A percentile compares a stretch with the other conserved stretches of the same genome.
These are phyloP conservation scores for Erythrocebus patas DNA, from an alignment of 2,113 vertebrate genomes.

Conservation along the genomic window DNA sequence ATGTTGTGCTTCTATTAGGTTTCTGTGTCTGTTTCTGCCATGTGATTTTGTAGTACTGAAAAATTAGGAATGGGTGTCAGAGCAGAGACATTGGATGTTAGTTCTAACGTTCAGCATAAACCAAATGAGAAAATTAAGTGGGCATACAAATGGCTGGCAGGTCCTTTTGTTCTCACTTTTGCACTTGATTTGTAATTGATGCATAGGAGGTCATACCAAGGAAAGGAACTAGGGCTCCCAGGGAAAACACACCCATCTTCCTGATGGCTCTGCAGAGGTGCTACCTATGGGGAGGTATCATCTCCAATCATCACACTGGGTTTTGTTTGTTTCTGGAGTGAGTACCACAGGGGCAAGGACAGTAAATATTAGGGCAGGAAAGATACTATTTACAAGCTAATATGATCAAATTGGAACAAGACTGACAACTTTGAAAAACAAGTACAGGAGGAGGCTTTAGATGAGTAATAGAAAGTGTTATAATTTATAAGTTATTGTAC, in stretches of 20 bases:
- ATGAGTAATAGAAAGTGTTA: neutral
- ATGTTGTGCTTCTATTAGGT: slow-evolving; percentile 9
- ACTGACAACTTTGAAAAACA: neutral
- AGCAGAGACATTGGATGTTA: neutral
- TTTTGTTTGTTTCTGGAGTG: neutral
- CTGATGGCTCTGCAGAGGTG: neutral
- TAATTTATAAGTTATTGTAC: neutral
- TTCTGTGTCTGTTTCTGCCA: slow-evolving; percentile 41
- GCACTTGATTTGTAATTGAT: neutral
- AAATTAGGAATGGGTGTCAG: neutral
- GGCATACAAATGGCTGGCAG: neutral
- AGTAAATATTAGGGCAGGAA: neutral
- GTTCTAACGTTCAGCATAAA: neutral
- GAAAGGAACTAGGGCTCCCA: no score
- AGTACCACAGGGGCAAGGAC: neutral
- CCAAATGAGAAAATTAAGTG: neutral
- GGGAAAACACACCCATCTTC: neutral
- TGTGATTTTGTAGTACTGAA: slow-evolving; percentile 43
- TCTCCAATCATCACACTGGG: neutral
- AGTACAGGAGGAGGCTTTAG: neutral
- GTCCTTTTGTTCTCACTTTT: neutral
- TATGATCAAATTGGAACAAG: neutral
- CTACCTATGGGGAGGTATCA: neutral
- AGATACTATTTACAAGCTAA: neutral
- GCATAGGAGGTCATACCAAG: neutral